Evolutionary conservation across 2,888 invertebrate species (phyloP).

Genomic region (Trichacis sp.): DNA sequence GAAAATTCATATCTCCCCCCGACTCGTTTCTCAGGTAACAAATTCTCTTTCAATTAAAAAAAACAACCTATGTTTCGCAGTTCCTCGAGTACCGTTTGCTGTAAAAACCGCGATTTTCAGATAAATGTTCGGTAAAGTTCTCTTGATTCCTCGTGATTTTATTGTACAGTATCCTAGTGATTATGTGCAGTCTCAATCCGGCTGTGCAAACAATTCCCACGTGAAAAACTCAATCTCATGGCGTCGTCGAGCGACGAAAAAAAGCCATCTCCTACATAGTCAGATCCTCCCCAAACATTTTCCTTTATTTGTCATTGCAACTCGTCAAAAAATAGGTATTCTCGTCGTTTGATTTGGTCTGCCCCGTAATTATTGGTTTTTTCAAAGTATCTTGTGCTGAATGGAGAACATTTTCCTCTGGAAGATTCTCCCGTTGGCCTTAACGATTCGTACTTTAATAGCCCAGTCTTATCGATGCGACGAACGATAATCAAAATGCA

Average conservation of each 20-base stretch:
- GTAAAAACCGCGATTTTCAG: too few relatives aligned
- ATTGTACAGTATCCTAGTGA: constrained; percentile 62
- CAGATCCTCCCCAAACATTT: constrained; percentile 54
- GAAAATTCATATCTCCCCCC: too few relatives aligned
- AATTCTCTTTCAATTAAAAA: too few relatives aligned
- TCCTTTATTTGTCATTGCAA: constrained; percentile 54
- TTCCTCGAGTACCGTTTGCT: too few relatives aligned
- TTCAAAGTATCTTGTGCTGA: constrained; percentile 56
- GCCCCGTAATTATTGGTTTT: constrained; percentile 55
- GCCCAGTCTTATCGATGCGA: constrained; percentile 6
- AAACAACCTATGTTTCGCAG: too few relatives aligned
- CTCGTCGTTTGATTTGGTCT: constrained; percentile 58
- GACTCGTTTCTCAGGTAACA: constrained; percentile 40
- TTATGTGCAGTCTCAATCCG: constrained; percentile 61
- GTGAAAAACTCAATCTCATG: constrained; percentile 6
- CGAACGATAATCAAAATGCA: background rate
- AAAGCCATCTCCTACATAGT: constrained; percentile 44
- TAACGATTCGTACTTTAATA: background rate
- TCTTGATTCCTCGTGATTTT: constrained; percentile 53
- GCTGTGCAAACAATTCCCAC: constrained; percentile 55
- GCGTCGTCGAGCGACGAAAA: too few relatives aligned
- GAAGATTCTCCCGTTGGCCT: constrained; percentile 33
- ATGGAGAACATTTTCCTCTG: constrained; percentile 12
- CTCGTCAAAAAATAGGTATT: constrained; percentile 60
- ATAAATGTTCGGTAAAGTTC: too few relatives aligned